phyloP scores from a whole-genome alignment of 2,888 invertebrate species.

The Masnerella sp. region DNA sequence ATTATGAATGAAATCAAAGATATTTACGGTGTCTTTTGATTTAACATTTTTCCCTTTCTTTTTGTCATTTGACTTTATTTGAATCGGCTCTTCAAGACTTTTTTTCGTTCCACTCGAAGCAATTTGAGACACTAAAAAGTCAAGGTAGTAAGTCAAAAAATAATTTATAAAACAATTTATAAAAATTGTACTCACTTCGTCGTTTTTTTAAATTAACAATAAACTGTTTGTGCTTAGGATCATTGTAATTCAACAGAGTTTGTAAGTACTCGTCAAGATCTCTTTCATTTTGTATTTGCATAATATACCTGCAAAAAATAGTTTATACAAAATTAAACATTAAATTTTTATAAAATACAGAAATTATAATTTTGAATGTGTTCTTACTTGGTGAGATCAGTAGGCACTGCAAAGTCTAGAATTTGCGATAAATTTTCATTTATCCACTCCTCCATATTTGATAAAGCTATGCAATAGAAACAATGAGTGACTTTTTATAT shows the following conservation, averaged over 20 bases:
- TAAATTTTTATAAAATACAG: neutral
- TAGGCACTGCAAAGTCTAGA: constrained; percentile 84
- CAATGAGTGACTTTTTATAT: no score
- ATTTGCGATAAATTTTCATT: constrained; percentile 82
- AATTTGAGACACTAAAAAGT: neutral
- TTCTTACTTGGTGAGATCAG: constrained; percentile 79
- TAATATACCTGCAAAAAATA: constrained; percentile 81
- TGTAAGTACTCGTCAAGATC: constrained; percentile 89
- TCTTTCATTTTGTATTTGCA: constrained; percentile 83
- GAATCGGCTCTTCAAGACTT: constrained; percentile 63
- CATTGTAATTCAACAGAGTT: constrained; percentile 84
- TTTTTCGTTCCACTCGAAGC: constrained; percentile 66
- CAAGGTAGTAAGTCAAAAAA: no score
- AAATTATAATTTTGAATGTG: neutral
- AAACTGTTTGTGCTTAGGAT: constrained; percentile 84
- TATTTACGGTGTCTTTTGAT: constrained; percentile 59
- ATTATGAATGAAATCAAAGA: no score
- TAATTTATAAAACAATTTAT: neutral
- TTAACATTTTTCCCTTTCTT: constrained; percentile 68
- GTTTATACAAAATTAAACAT: neutral
- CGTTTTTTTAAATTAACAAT: constrained; percentile 79
- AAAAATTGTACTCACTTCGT: constrained; percentile 53
- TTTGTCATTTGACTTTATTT: constrained; percentile 70
- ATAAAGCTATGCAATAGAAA: no score
- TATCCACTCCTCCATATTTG: constrained; percentile 84